phyloP scores from a whole-genome alignment of 2,113 vertebrate genomes.

The Bufo gargarizans region DNA sequence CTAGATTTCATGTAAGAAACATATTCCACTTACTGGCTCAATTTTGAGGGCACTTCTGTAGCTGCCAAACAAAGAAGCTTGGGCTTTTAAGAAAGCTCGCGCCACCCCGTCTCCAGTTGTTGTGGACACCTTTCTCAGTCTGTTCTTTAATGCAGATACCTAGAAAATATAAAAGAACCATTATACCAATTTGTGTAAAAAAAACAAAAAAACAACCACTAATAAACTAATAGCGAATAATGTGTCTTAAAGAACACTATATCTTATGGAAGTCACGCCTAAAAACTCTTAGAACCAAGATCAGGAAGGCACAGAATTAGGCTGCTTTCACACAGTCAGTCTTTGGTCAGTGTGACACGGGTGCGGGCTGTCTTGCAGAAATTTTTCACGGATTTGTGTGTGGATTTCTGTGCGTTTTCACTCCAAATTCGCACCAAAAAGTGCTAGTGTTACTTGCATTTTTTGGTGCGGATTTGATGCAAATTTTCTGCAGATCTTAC shows the following conservation, averaged over 20 bases:
- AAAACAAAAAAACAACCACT: not conserved
- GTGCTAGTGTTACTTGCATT: too few relatives aligned
- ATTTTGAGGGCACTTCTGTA: conserved; percentile 94
- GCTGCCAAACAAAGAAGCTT: conserved; percentile 93
- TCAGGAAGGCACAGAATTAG: not conserved
- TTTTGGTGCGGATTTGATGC: too few relatives aligned
- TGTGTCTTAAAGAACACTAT: too few relatives aligned
- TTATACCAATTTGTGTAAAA: not conserved
- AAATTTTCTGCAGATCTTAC: too few relatives aligned
- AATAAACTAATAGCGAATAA: too few relatives aligned
- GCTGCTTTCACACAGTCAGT: not conserved
- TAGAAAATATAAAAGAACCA: conserved; percentile 61
- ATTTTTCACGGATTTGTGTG: too few relatives aligned
- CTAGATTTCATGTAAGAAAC: not conserved
- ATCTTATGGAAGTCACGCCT: too few relatives aligned
- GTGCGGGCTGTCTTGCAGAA: too few relatives aligned
- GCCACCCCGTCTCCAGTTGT: conserved; percentile 93
- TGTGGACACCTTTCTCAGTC: conserved; percentile 93
- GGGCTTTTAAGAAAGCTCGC: conserved; percentile 91
- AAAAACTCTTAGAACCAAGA: not conserved
- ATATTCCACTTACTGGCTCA: conserved; percentile 82
- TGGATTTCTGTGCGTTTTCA: too few relatives aligned
- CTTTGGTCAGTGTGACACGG: too few relatives aligned
- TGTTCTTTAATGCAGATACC: conserved; percentile 91
- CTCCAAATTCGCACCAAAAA: too few relatives aligned